Conservation (phyloP, 2,888 invertebrate genomes). For the Gastracanthus pulcherrimus region DNA sequence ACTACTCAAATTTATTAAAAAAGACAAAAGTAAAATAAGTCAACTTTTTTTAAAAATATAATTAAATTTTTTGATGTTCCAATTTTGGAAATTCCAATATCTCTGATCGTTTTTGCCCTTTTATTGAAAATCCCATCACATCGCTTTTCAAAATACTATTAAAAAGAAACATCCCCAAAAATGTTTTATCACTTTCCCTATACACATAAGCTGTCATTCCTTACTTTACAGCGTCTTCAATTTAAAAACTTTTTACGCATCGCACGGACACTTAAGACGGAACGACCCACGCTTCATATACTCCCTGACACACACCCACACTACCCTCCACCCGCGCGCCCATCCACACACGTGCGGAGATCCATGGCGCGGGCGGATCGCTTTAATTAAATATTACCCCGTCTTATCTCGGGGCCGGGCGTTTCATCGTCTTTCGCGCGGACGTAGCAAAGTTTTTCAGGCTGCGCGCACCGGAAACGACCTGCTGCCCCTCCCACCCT, state of each 20-base stretch:
- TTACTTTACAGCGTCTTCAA: not conserved
- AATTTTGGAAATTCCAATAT: too few species aligned
- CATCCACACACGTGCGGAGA: not conserved
- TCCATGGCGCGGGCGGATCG: not conserved
- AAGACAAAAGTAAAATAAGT: too few species aligned
- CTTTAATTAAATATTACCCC: constrained; percentile 54
- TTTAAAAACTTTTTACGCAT: not conserved
- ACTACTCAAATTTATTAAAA: too few species aligned
- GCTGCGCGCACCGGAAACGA: too few species aligned
- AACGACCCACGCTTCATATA: not conserved
- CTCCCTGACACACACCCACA: not conserved
- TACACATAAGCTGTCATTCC: not conserved
- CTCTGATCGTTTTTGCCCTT: too few species aligned
- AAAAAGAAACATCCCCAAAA: not conserved
- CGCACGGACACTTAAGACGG: constrained; percentile 9
- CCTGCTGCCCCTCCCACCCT: too few species aligned
- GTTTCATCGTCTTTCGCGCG: constrained; percentile 33
- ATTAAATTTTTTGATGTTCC: too few species aligned
- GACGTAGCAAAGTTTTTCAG: constrained; percentile 35
- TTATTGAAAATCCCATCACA: too few species aligned
- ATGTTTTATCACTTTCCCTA: not conserved
- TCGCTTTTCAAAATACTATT: too few species aligned
- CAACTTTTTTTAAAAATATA: too few species aligned
- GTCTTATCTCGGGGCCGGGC: constrained; percentile 31
- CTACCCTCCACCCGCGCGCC: too few species aligned